phyloP scores from a whole-genome alignment of 2,113 vertebrate genomes.

The Philantomba maxwellii region DNA sequence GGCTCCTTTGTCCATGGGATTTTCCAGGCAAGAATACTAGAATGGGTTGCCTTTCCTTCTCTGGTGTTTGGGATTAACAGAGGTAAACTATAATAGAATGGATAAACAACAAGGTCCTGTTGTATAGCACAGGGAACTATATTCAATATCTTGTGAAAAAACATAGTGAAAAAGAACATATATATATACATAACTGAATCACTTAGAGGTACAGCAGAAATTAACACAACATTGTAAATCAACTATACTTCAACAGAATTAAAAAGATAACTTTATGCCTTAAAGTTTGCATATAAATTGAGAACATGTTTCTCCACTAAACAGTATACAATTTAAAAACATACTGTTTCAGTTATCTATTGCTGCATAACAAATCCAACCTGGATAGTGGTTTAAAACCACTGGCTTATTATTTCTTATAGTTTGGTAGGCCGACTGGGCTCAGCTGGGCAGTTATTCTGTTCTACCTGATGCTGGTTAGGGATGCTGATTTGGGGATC shows the following conservation, averaged over 20 bases:
- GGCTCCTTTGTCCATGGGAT: not conserved
- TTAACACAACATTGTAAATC: not conserved
- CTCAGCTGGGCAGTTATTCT: not conserved
- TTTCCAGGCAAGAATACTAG: not conserved
- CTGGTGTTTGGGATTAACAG: not conserved
- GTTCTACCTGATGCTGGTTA: not conserved
- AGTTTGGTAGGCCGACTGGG: not conserved
- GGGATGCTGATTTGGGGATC: not conserved
- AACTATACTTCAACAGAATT: not conserved
- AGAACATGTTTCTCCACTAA: not conserved
- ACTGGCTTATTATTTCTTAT: not conserved
- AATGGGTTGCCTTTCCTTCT: not conserved
- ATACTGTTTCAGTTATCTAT: not conserved
- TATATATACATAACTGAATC: not conserved
- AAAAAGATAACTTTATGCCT: not conserved
- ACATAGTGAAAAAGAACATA: not conserved
- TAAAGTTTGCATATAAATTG: not conserved
- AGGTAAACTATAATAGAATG: not conserved
- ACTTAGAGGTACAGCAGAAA: not conserved
- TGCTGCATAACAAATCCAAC: not conserved
- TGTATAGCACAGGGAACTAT: not conserved
- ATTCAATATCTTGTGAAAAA: not conserved
- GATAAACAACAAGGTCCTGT: not conserved
- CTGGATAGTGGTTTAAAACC: not conserved
- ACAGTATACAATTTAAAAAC: not conserved